These are phyloP conservation scores for Gastrophryne carolinensis DNA, from an alignment of 2,797 vertebrate genomes.

Conservation along the genomic window DNA sequence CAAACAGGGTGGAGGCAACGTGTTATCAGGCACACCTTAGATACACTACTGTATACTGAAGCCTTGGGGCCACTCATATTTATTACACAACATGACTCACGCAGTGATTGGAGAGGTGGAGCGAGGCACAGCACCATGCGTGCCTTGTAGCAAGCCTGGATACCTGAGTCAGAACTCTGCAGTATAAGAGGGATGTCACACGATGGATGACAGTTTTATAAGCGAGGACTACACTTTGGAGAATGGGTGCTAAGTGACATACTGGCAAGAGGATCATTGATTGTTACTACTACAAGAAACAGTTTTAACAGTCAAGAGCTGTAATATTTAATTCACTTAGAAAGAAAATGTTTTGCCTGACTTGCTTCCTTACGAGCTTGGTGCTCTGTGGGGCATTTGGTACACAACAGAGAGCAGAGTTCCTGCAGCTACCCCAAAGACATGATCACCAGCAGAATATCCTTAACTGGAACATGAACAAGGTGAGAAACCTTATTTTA, in stretches of 20 bases:
- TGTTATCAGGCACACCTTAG: constrained; percentile 68
- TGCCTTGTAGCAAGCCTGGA: constrained; percentile 52
- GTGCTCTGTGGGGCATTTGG: constrained; percentile 66
- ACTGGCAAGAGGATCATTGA: constrained; percentile 46
- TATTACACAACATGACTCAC: constrained; percentile 75
- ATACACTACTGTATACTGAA: constrained; percentile 59
- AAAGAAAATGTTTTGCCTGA: constrained; percentile 58
- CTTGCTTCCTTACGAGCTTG: constrained; percentile 68
- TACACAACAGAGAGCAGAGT: constrained; percentile 63
- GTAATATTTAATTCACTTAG: background rate
- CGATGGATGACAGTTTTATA: constrained; percentile 58
- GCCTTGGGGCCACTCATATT: constrained; percentile 55
- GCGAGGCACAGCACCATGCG: constrained; percentile 62
- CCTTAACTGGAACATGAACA: constrained; percentile 60
- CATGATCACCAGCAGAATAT: constrained; percentile 62
- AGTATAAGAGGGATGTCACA: constrained; percentile 70
- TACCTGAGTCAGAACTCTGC: constrained; percentile 68
- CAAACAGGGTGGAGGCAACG: constrained; percentile 64
- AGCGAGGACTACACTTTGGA: constrained; percentile 45
- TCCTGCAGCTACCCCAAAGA: constrained; percentile 58
- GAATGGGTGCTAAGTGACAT: constrained; percentile 57
- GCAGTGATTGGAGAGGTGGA: constrained; percentile 72
- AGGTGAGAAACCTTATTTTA: constrained; percentile 62
- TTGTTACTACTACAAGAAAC: background rate
- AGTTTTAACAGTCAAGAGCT: background rate